Evolutionary conservation across 1,140 invertebrate species (phyloP), one percentile per base, ranked within the genome.

Genomic region (Drosophila setifemur): DNA sequence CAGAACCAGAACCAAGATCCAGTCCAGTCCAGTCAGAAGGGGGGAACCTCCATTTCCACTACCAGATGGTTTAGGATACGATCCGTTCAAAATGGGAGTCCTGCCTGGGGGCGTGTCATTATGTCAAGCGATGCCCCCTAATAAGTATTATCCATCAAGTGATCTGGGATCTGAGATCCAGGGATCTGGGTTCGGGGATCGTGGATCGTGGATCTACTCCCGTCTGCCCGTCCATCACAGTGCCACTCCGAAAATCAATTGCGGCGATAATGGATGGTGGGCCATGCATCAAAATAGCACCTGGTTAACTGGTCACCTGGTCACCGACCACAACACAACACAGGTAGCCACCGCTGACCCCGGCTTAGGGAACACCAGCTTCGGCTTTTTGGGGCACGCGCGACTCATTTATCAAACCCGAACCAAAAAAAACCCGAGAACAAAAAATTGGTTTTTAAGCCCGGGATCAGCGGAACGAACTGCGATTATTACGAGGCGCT

Each of bases 241-340:
- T n/a, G 11, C 1, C 4, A 35, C 37, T 14, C 25, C 23, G 28
- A 39, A 60, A 81, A 81, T 75, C 77, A 81, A 76, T 82, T 82
- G 52, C 53, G 40, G 11, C n/a, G 28, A 37, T 74, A 83, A 88
- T 83, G 82, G 78, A 88, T 83, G 79, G 66, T 33, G 44, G 28
- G 26, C 68, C 64, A 82, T 87, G 67, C 66, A 83, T 87, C 82
- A 87, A 74, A 88, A 68, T 83, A 88, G 77, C 82, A 87, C 82
- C 83, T 83, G 83, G 61, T 64, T n/a, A n/a, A n/a, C n/a, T n/a
- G n/a, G n/a, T n/a, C n/a, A n/a, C n/a, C n/a, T n/a, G n/a, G n/a
- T n/a, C n/a, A n/a, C n/a, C 53, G 69, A 77, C 68, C 73, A 77
- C 40, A 28, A 48, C n/a, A n/a, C n/a, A 88, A 82, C 48, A 69